These are phyloP conservation scores for Heliconius nattereri DNA, from an alignment of 1,140 invertebrate genomes.

Conservation along the genomic window DNA sequence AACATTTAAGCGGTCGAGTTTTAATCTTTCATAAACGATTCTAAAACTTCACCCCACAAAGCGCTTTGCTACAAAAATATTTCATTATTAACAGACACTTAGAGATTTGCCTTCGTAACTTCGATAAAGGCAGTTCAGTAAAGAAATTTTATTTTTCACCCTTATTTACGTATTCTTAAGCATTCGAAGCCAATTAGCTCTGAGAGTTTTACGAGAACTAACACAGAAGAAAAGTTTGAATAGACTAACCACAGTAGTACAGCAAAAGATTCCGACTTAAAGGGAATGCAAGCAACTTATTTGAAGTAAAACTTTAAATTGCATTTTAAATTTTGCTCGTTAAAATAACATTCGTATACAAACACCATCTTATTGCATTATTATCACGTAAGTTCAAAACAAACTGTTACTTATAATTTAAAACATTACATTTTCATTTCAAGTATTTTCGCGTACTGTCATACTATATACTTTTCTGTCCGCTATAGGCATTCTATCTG, in stretches of 20 bases:
- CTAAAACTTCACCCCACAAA: neutral
- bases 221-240: conserved; percentile 60
- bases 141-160: conserved; percentile 38
- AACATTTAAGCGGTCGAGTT: neutral
- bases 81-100: conserved; percentile 30
- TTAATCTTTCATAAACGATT: conserved; percentile 10
- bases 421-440: no score
- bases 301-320: conserved; percentile 72
- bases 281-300: conserved; percentile 57
- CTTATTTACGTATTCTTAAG: conserved; percentile 48
- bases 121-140: conserved; percentile 31
- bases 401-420: neutral
- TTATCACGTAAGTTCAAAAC: conserved; percentile 19
- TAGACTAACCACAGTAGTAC: conserved; percentile 62
- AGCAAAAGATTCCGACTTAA: conserved; percentile 61
- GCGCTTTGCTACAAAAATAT: conserved; percentile 26
- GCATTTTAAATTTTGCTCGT: conserved; percentile 70
- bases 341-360: conserved; percentile 50
- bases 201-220: conserved; percentile 55
- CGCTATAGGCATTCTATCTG: neutral
- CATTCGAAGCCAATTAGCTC: conserved; percentile 60
- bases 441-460: no score
- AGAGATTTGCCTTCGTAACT: conserved; percentile 32
- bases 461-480: neutral
- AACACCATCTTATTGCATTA: conserved; percentile 38